Base-by-base conservation (phyloP, 2,888 invertebrate species). In the Agrenia bidenticulata region DNA sequence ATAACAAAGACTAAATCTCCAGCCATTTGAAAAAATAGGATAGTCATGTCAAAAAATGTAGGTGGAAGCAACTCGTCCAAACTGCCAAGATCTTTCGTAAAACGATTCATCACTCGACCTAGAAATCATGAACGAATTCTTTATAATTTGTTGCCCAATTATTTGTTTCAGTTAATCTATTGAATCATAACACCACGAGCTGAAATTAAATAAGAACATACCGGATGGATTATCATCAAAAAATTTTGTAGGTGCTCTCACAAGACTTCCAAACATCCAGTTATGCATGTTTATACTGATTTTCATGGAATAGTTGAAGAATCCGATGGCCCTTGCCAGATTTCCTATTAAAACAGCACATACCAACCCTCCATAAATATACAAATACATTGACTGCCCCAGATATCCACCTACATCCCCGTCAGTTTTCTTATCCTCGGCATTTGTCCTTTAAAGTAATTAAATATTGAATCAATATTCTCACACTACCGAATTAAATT, bases 31-130 rank as follows among this genome's bases (percentile, higher is more conserved):
- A 89, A 83, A 76, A 85, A 85, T 66, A 89, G 85, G 81, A 82
- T 77, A 54, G 75, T 2, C 41, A 32, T 61, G 64, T 88, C 87
- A 50, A 88, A 79, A 77, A 85, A 83, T 77, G 86, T 85, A 69
- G 83, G 81, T 0, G 89, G 88, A 62, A 90, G 79, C 21, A 85
- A 81, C 79, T 90, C 89, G 77, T 90, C 89, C 49, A 45, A 2
- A 1, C 87, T 82, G 0, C 90, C 90, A 80, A 90, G 87, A 78
- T 92, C 92, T 78, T 91, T 92, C 0, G 91, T 89, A 80, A 92
- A 92, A 61, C 92, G 81, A 80, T 91, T 92, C 57, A 92, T 82
- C 74, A 92, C 88, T n/a, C 90, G 84, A 24, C 91, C 90, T 66
- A 19, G 11, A 32, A 24, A 55, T 27, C 17, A n/a, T 32, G 9